Evolutionary conservation across 2,888 invertebrate genomes (phyloP).

Genomic region (Notodonta ziczac): DNA sequence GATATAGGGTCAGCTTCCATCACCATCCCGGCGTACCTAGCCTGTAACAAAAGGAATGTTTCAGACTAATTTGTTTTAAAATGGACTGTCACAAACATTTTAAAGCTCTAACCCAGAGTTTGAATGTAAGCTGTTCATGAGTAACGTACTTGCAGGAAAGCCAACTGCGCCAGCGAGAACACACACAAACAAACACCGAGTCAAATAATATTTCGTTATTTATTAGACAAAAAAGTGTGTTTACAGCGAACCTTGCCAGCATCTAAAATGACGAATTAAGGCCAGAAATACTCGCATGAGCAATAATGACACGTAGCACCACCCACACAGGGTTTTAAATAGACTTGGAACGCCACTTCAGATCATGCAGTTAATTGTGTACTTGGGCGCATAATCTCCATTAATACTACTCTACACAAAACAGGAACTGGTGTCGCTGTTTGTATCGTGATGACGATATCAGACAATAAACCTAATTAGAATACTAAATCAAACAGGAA

Average conservation of each 20-base stretch:
- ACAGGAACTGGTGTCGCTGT: constrained; percentile 32
- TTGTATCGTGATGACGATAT: constrained; percentile 29
- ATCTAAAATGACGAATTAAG: constrained; percentile 59
- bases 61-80: not conserved
- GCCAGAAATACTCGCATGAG: constrained; percentile 54
- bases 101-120: constrained; percentile 10
- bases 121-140: constrained; percentile 16
- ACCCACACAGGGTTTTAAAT: constrained; percentile 64
- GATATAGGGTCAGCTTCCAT: constrained; percentile 77
- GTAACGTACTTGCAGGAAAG: constrained; percentile 20
- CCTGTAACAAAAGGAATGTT: constrained; percentile 58
- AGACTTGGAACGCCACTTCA: constrained; percentile 37
- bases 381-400: constrained; percentile 11
- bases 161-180: constrained; percentile 43
- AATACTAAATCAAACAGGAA: constrained; percentile 38
- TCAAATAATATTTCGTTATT: constrained; percentile 36
- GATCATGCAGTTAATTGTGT: constrained; percentile 21
- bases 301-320: constrained; percentile 54
- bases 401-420: no score
- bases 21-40: constrained; percentile 66
- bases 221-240: constrained; percentile 45
- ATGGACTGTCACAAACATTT: constrained; percentile 1
- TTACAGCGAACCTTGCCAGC: constrained; percentile 53
- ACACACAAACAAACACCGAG: constrained; percentile 23
- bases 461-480: constrained; percentile 43